Evolutionary conservation across 2,113 vertebrate genomes (phyloP), one percentile per base, ranked within the genome.

Genomic region (Centrocercus urophasianus): DNA sequence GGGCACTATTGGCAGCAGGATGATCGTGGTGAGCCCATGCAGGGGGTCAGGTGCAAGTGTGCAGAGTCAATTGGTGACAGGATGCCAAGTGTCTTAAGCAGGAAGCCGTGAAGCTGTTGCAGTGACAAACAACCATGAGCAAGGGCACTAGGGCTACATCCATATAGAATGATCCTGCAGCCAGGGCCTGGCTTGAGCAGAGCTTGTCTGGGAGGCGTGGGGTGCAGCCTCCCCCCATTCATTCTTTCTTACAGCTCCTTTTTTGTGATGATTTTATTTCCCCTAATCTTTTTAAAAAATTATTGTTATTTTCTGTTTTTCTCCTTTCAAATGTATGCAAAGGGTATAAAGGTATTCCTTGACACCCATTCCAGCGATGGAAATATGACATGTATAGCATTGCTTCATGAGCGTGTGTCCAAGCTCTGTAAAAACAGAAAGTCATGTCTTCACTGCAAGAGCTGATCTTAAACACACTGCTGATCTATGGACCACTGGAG

Each of bases 1-100:
- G 25, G 54, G 38, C 83, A 40, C 72, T 90, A 57, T 65, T 73
- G 89, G 28, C 48, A 30, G 57, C 77, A 76, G 93, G 93, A 86
- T 93, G 81, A 87, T 88, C 86, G 71, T 86, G 95, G 86, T 83
- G 95, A 96, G 95, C 69, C 84, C 50, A 57, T 10, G 63, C 84
- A 83, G 92, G 92, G 88, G 94, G 89, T 60, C 70, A 81, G 78
- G 92, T 92, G 92, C 64, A 67, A 85, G 95, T 64, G 78, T 56
- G 52, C 3, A 0, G 45, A 19, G 21, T 3, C 3, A n/a, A 38
- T 71, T 94, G 78, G 72, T 91, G 86, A 40, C 54, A 79, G 91
- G 59, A 87, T 87, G 91, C 71, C 25, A 92, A 93, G n/a, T 85
- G 63, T 81, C 67, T 93, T 89, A 92, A 73, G 74, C 69, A 69